Evolutionary conservation across 2,888 invertebrate species (phyloP), one percentile per base, ranked within the genome.

Genomic region (Apodemia mormo): DNA sequence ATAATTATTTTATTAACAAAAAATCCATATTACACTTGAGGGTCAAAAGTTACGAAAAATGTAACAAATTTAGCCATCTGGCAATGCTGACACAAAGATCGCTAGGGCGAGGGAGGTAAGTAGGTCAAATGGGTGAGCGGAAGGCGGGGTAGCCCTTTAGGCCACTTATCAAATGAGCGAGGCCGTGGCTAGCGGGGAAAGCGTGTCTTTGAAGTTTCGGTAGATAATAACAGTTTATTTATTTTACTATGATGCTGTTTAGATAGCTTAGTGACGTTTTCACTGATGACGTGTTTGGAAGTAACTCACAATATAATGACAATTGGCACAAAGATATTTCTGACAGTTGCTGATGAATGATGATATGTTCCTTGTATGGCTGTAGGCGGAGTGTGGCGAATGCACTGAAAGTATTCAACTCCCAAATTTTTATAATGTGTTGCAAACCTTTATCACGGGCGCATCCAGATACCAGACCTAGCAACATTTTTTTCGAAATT

Each of bases 131-230:
- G 76, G 78, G 80, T 68, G 75, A 75, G 76, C 70, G 68, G 76
- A 84, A 83, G 80, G 87, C 84, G 86, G 89, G 89, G 88, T 86
- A 88, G 88, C 92, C 93, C 92, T 92, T 76, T 89, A 88, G 90
- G 89, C 89, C 87, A 91, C 90, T 92, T 90, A 91, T 89, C 90
- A 85, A 83, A 81, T 81, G 82, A 78, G 87, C 85, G 77, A 75
- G 75, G 78, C 77, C 78, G 77, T 75, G 80, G 76, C 77, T 77
- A 77, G 85, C 79, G 81, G 87, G 87, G 89, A 91, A 91, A 92
- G 91, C 89, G 87, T 84, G 87, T 87, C 87, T 88, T 82, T 82
- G 88, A 85, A 83, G 84, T 88, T 89, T 80, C 73, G 76, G 78
- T 76, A 66, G 75, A 76, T 73, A 76, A 74, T 75, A 69, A 66